Evolutionary conservation across 2,113 vertebrate species (phyloP).

Genomic region (Cricetomys ansorgei): DNA sequence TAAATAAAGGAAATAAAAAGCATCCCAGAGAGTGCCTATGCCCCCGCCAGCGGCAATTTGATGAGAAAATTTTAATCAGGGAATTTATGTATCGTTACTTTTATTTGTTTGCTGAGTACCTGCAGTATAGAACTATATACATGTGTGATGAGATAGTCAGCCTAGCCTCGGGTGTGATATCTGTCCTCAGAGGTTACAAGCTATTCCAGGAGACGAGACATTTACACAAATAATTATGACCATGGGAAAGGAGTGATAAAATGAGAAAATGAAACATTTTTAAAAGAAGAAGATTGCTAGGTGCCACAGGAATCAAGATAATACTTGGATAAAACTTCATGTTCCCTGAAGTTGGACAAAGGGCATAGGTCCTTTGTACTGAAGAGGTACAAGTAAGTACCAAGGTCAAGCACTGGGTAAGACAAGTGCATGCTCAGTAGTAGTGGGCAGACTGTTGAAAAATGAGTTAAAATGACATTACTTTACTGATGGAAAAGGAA

Average conservation of each 20-base stretch:
- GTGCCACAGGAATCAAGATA: not conserved
- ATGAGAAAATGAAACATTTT: not conserved
- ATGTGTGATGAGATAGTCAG: not conserved
- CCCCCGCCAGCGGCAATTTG: not conserved
- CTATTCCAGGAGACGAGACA: not conserved
- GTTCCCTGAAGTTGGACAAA: not conserved
- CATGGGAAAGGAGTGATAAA: not conserved
- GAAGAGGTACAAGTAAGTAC: not conserved
- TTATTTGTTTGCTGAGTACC: not conserved
- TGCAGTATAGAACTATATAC: not conserved
- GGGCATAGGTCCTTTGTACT: not conserved
- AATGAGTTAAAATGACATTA: not conserved
- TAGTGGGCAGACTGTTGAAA: not conserved
- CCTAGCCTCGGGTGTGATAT: not conserved
- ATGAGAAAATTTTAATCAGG: constrained; percentile 8
- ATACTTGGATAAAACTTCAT: not conserved
- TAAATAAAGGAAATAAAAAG: constrained; percentile 57
- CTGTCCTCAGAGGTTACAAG: not conserved
- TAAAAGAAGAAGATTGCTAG: not conserved
- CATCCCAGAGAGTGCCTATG: not conserved
- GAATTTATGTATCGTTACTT: not conserved
- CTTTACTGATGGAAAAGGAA: not conserved
- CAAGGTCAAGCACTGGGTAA: not conserved
- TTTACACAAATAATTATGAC: not conserved
- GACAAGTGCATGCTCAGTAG: not conserved